Base-by-base conservation (phyloP, 2,113 vertebrate species). In the Numida meleagris region DNA sequence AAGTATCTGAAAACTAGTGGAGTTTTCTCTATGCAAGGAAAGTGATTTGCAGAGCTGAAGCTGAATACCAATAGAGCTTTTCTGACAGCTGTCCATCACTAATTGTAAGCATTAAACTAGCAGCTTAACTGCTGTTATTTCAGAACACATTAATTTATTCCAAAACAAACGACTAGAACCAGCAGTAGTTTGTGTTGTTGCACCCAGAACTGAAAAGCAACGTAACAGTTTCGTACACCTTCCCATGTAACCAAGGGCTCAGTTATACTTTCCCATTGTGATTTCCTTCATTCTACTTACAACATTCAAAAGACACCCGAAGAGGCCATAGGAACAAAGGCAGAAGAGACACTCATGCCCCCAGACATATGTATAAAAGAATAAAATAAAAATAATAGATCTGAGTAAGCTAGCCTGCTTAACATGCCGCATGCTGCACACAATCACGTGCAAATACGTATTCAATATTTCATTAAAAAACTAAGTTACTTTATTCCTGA, bases 371-470 rank as follows among this genome's bases (percentile, higher is more conserved):
- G 62, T 68, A 53, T 10, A 4, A 57, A 84, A 77, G n/a, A n/a
- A n/a, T n/a, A 88, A 63, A 8, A 51, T n/a, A 74, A 38, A 38
- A 71, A 70, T 6, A 18, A 23, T 16, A 48, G 12, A 51, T 78
- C 14, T 81, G 23, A 63, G 59, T 4, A 1, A 86, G 51, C 20
- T 40, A 77, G 5, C 10, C 50, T 48, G 68, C 65, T 78, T 73
- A 89, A 78, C 4, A 33, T 4, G 21, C 4, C 8, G 16, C 29
- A 62, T 6, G 8, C 38, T 14, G 40, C 8, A 66, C 19, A 45
- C 3, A 36, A 58, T 19, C 38, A 25, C 0, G 12, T 15, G 31
- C 14, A 24, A 3, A 15, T 1, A 45, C 2, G 14, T 6, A 80
- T 15, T 61, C 24, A 50, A 4, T 1, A 20, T 6, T 38, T 43